phyloP scores from a whole-genome alignment of 2,113 vertebrate genomes.

The Zootoca vivipara region DNA sequence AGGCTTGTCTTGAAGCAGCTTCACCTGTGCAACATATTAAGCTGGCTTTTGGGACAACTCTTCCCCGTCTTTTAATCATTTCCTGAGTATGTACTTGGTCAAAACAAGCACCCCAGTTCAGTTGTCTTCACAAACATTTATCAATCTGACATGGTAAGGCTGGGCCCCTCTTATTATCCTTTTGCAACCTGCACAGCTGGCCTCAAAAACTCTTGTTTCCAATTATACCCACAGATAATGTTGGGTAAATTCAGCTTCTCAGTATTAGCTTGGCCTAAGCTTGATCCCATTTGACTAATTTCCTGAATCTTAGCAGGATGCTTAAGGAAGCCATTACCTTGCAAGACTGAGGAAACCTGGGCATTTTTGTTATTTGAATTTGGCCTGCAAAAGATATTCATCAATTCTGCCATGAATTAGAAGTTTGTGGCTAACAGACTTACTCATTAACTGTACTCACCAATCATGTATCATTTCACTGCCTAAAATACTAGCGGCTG shows the following conservation, averaged over 20 bases:
- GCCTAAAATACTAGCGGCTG: conserved; percentile 57
- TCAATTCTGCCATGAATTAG: conserved; percentile 62
- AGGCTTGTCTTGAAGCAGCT: too few relatives aligned
- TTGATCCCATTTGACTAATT: conserved; percentile 88
- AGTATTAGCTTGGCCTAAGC: conserved; percentile 85
- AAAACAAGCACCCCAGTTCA: conserved; percentile 74
- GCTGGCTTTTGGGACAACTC: neutral
- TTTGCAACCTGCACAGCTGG: conserved; percentile 77
- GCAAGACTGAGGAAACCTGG: conserved; percentile 63
- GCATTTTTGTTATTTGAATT: conserved; percentile 68
- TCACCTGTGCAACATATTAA: neutral
- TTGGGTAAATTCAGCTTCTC: conserved; percentile 78
- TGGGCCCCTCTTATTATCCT: conserved; percentile 76
- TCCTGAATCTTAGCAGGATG: conserved; percentile 83
- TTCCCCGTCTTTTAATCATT: neutral
- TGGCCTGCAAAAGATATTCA: conserved; percentile 67
- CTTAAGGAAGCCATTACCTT: conserved; percentile 71
- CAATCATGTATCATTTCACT: conserved; percentile 37
- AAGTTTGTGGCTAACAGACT: conserved; percentile 57
- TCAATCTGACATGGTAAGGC: conserved; percentile 77
- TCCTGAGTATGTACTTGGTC: conserved; percentile 80
- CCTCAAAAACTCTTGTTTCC: conserved; percentile 82
- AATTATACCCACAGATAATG: conserved; percentile 83
- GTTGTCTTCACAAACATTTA: conserved; percentile 77
- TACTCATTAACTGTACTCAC: conserved; percentile 63